Base-by-base conservation (phyloP, 2,888 invertebrate genomes). In the Cataglyphis rosenhaueri region DNA sequence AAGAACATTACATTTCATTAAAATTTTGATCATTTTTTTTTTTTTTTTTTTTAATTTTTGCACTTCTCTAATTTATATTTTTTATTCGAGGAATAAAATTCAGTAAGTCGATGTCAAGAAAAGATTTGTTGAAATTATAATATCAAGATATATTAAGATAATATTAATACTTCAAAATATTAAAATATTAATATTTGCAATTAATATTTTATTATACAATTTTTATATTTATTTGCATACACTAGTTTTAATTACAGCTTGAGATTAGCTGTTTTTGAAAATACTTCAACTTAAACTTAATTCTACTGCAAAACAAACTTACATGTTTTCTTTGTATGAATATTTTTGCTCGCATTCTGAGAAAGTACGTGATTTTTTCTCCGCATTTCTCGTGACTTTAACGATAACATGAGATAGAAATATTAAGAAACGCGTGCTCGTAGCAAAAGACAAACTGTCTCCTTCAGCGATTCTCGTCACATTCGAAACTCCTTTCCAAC, bases 401-500 rank as follows among this genome's bases (percentile, higher is more conserved):
- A 70, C 35, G 59, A 79, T 71, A 5, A 55, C 32, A 71, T 48
- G 59, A 71, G 59, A 59, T 48, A 79, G 71, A 79, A 79, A 79
- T 79, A 71, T 25, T 35, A 70, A 79, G n/a, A 41, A 61, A 71
- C 70, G 44, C 44, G 6, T 44, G 32, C 15, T 32, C 59, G 59
- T 12, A 25, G 59, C 21, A 25, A 44, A 71, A 71, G 78, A 66
- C 29, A 66, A 55, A 61, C 59, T 35, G 59, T 66, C 29, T 76
- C 10, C 15, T 66, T 84, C 70, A 86, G 71, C 57, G 75, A 86
- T 86, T 86, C 82, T 68, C 78, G 71, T 82, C 84, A 84, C 85
- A 86, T 86, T 86, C 85, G 84, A 68, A 76, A 64, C 83, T 71
- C 48, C 84, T 71, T 71, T 81, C 32, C 57, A 76, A 82, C 73